These are phyloP conservation scores for Triplophysa yarkandensis DNA, from an alignment of 2,797 vertebrate species.

Conservation along the genomic window DNA sequence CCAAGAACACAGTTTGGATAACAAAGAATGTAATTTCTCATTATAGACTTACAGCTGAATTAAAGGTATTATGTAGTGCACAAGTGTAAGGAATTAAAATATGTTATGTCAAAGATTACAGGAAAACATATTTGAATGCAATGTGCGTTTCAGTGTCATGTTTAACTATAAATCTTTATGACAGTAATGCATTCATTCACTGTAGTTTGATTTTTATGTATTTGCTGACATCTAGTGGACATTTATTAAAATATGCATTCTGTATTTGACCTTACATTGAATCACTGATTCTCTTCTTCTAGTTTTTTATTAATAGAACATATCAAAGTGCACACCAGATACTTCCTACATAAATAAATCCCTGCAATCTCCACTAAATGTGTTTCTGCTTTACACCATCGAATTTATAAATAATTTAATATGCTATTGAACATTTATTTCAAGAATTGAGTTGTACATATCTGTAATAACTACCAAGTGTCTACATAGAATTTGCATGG, in stretches of 20 bases:
- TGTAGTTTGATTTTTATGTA: too few relatives aligned
- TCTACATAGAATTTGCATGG: background rate
- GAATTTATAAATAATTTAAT: background rate
- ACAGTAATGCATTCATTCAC: background rate
- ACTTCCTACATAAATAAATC: background rate
- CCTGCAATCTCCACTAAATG: background rate
- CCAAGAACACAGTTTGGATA: too few relatives aligned
- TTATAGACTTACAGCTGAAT: background rate
- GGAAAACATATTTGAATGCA: background rate
- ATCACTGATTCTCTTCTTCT: too few relatives aligned
- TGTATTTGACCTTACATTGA: background rate
- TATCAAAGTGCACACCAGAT: background rate
- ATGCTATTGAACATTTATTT: background rate
- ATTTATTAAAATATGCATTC: background rate
- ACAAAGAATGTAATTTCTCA: background rate
- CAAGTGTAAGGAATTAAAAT: background rate
- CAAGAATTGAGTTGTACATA: background rate
- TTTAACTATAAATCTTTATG: background rate
- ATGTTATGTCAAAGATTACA: background rate
- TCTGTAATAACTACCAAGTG: background rate
- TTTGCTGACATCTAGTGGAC: conserved; percentile 49
- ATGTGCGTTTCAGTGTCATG: background rate
- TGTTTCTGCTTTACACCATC: background rate
- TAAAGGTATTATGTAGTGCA: background rate
- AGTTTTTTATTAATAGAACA: too few relatives aligned